phyloP scores from a whole-genome alignment of 2,888 invertebrate genomes.

The Drosophila diplacantha region DNA sequence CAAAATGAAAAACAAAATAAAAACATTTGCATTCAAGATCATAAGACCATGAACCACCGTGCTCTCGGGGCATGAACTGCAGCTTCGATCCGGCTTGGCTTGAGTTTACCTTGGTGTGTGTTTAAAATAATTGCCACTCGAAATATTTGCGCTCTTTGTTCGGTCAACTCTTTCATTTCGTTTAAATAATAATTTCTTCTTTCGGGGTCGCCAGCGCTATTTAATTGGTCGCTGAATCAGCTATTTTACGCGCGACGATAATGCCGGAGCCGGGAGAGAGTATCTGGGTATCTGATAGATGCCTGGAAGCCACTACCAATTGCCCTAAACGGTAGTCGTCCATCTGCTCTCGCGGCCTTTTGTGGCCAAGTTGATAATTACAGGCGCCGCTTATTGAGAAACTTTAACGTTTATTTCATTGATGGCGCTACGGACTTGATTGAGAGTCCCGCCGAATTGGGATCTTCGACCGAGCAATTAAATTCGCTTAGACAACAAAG shows the following conservation, averaged over 20 bases:
- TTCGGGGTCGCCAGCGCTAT: conserved; percentile 45
- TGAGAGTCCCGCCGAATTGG: conserved; percentile 30
- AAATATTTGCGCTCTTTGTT: conserved; percentile 65
- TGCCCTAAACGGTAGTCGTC: conserved; percentile 70
- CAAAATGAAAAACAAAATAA: not conserved
- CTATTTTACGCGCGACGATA: conserved; percentile 54
- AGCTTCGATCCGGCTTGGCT: conserved; percentile 14
- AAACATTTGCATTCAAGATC: not conserved
- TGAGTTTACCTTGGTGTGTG: conserved; percentile 44
- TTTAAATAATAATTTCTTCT: conserved; percentile 34
- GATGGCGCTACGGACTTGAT: conserved; percentile 53
- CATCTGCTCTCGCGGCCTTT: conserved; percentile 58
- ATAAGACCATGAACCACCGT: conserved; percentile 11
- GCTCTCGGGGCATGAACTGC: conserved; percentile 6
- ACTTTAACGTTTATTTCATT: conserved; percentile 45
- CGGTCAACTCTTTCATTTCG: conserved; percentile 59
- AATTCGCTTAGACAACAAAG: conserved; percentile 62
- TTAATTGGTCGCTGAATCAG: conserved; percentile 75
- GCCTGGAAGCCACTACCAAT: conserved; percentile 56
- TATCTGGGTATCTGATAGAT: conserved; percentile 55
- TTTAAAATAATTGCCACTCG: conserved; percentile 71
- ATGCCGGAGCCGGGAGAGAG: conserved; percentile 12
- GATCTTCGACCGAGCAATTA: conserved; percentile 56
- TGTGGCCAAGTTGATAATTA: conserved; percentile 59
- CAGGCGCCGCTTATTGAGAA: conserved; percentile 68